Evolutionary conservation across 2,797 vertebrate genomes (phyloP), one percentile per base, ranked within the genome.

Genomic region (Onychomys arenicola): DNA sequence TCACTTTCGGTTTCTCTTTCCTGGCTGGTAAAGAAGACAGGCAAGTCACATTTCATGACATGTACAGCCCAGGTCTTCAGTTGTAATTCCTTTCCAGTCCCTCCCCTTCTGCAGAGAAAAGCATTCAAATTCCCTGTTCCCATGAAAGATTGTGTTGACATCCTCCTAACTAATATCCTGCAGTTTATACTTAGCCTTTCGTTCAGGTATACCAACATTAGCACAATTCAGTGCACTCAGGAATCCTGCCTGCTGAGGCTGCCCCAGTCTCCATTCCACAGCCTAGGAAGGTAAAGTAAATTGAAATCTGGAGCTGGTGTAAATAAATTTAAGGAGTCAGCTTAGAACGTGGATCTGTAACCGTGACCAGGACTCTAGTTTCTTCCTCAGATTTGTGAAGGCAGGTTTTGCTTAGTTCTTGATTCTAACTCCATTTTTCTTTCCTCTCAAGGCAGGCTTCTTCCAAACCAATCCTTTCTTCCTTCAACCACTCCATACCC

Each of bases 1-100:
- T 95, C 37, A 90, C 88, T 95, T 94, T 93, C 96, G 37, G 91
- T 96, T 97, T 95, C 92, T 82, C 94, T 97, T 97, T 49, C 85
- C 69, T 77, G 63, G 78, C 69, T 77, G 63, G 78, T 69, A 21
- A 89, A 88, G 91, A 93, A 87, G 17, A 83, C 37, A 78, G 59
- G 86, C 21, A 59, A 84, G 46, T 34, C 86, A 32, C 95, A 59
- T 77, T 77, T 93, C 69, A 25, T 34, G 57, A 83, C 69, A 55
- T 84, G 69, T 81, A 52, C 78, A 80, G 71, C 43, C 69, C n/a
- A 49, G 11, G 63, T n/a, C 27, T 85, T 82, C 29, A 32, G 29
- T 83, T 84, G 25, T 14, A 34, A 86, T 27, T 86, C n/a, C 29
- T 59, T 52, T 78, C 52, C 6, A 6, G 71, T 49, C 40, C 32